phyloP scores from a whole-genome alignment of 2,797 vertebrate genomes.

The Numenius phaeopus region DNA sequence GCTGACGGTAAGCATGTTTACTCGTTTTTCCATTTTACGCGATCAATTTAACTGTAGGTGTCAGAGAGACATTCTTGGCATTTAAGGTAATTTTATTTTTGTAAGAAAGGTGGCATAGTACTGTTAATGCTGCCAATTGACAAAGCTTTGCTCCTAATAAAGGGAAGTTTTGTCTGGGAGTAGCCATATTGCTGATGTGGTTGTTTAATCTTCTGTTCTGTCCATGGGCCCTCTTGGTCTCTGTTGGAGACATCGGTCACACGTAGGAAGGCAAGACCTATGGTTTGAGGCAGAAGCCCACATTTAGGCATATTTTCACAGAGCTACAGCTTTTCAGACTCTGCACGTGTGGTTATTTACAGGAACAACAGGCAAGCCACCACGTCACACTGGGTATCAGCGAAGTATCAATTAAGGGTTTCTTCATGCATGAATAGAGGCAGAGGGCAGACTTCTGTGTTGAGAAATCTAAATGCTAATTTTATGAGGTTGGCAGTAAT shows the following conservation, averaged over 20 bases:
- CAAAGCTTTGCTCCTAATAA: neutral
- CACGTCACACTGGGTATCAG: neutral
- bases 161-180: neutral
- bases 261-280: neutral
- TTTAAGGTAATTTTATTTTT: neutral
- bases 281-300: neutral
- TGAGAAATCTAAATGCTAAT: neutral
- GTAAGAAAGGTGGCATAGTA: neutral
- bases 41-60: neutral
- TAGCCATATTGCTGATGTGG: neutral
- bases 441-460: neutral
- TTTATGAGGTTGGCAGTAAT: neutral
- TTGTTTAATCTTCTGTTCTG: neutral
- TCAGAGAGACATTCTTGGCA: neutral
- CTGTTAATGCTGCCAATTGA: neutral
- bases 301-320: neutral
- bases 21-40: neutral
- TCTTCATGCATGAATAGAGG: neutral
- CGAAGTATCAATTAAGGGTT: neutral
- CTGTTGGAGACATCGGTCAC: neutral
- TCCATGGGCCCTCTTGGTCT: neutral
- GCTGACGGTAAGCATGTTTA: constrained; percentile 87
- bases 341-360: neutral
- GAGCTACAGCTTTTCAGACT: neutral
- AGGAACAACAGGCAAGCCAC: neutral